Base-by-base conservation (phyloP, 2,888 invertebrate genomes). In the Scaptodrosophila latifasciaeformis region DNA sequence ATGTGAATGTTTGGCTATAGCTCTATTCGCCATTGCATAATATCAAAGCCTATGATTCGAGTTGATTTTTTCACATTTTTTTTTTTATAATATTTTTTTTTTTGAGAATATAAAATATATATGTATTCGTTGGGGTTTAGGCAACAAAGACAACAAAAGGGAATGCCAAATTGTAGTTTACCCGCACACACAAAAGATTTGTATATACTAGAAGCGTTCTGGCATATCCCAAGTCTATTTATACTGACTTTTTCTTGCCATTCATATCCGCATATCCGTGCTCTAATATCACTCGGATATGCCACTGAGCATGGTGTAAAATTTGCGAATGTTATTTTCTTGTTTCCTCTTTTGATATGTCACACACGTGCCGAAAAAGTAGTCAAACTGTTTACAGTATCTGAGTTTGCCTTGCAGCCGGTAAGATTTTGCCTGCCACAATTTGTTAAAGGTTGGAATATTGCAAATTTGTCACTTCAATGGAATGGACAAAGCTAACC, bases 11-110 rank as follows among this genome's bases (percentile, higher is more conserved):
- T 50, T 54, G 44, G 17, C 37, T 52, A 52, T 37, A 43, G 56
- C 55, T 48, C 67, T 17, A n/a, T 31, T 2, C 31, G 65, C 78
- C 67, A 74, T 62, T 70, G 70, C 70, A 56, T 64, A 64, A 61
- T 64, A 70, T 74, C 75, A 77, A 75, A 78, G 71, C 49, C n/a
- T n/a, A n/a, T 51, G 68, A 65, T 70, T 64, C 65, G 48, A 47
- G 47, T 67, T 39, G 60, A 53, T 60, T 60, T 47, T 49, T 56
- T 64, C 54, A 49, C 51, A 50, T 54, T 58, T 44, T 34, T 15
- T 10, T 34, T 2, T 5, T 2, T 13, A 34, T 34, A 34, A 34
- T 34, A 15, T 10, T 34, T 13, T 34, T 15, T 12, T 13, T 34
- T n/a, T 34, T n/a, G n/a, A n/a, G n/a, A n/a, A n/a, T n/a, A n/a